These are phyloP conservation scores for Yoshiicerus persimilis DNA, from an alignment of 1,140 invertebrate genomes.

Conservation along the genomic window DNA sequence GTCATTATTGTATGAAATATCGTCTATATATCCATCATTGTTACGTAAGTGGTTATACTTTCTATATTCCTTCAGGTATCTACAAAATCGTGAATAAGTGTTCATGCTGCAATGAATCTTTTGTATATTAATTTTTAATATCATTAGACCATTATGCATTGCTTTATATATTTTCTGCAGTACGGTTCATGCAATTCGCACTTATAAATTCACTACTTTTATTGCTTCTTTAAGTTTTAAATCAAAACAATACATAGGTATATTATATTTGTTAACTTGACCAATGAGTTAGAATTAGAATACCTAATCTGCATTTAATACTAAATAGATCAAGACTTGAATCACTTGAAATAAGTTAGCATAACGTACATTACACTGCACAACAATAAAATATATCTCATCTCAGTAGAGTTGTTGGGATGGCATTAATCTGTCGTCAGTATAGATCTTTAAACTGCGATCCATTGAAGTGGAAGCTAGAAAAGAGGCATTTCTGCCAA, in stretches of 20 bases:
- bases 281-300: no score
- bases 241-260: no score
- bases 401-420: not conserved
- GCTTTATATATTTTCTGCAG: no score
- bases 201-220: no score
- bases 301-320: no score
- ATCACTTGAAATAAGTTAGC: no score
- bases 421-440: not conserved
- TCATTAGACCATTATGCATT: not conserved
- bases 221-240: no score
- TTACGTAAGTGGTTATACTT: not conserved
- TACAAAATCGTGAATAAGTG: not conserved
- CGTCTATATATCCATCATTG: not conserved
- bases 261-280: no score
- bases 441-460: conserved; percentile 90
- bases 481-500: conserved; percentile 90
- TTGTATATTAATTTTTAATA: not conserved
- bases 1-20: not conserved
- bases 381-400: not conserved
- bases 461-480: conserved; percentile 97
- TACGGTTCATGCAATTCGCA: no score
- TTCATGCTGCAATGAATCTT: not conserved
- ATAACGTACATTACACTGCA: not conserved
- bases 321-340: no score
- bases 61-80: not conserved